Percentiles rank a stretch among this genome's conserved stretches.
phyloP scores from a whole-genome alignment of 2,113 vertebrate species.

The Pachypanchax playfairii region DNA sequence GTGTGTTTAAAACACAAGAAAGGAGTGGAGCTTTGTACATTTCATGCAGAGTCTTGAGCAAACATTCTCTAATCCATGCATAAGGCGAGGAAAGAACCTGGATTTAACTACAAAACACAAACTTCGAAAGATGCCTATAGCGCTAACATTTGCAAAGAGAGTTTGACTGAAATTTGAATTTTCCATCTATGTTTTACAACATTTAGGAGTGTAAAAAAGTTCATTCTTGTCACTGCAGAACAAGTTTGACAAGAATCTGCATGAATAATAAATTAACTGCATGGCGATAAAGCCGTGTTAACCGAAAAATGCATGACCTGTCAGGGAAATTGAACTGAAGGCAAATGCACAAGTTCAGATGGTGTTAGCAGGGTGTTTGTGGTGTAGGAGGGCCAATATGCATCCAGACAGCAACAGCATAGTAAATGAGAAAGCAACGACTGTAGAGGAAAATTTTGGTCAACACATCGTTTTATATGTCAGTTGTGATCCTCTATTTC shows the following conservation, averaged over 20 bases:
- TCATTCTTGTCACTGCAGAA: conserved; percentile 26
- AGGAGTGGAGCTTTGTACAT: conserved; percentile 36
- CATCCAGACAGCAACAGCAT: conserved; percentile 5
- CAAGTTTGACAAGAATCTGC: conserved; percentile 27
- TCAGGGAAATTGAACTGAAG: conserved; percentile 28
- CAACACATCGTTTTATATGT: conserved; percentile 28
- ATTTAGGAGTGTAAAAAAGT: conserved; percentile 14
- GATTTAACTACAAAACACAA: conserved; percentile 61
- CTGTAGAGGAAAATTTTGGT: too few species aligned
- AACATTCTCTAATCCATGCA: conserved; percentile 65
- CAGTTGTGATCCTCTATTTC: conserved; percentile 20
- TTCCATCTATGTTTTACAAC: conserved; percentile 1
- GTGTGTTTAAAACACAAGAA: conserved; percentile 11
- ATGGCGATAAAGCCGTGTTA: conserved; percentile 27
- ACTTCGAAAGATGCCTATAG: conserved; percentile 28
- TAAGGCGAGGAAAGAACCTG: conserved; percentile 56
- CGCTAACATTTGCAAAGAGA: conserved; percentile 13
- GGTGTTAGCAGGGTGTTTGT: conserved; percentile 12
- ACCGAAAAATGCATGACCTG: conserved; percentile 31
- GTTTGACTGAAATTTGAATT: conserved; percentile 28
- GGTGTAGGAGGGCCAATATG: too few species aligned
- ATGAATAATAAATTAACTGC: conserved; percentile 53
- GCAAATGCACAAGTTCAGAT: conserved; percentile 56
- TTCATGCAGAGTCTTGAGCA: conserved; percentile 44
- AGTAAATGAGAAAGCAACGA: too few species aligned